These are phyloP conservation scores for Vidua macroura DNA, from an alignment of 2,113 vertebrate species.

Conservation along the genomic window DNA sequence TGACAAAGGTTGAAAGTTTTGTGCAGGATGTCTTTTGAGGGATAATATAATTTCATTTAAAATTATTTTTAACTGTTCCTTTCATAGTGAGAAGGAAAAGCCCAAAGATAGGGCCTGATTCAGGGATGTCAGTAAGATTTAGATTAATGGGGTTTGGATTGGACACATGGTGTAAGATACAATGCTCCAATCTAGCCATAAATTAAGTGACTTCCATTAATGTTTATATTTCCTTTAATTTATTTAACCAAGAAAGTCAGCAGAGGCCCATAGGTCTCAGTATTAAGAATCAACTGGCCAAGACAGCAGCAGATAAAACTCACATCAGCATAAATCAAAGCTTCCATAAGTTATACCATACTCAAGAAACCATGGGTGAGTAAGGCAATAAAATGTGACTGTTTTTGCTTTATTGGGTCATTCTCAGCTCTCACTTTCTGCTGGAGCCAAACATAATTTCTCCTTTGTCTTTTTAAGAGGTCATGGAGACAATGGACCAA, in stretches of 20 bases:
- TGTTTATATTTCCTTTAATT: constrained; percentile 42
- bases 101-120: background rate
- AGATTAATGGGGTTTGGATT: constrained; percentile 26
- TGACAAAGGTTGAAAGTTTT: background rate
- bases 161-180: background rate
- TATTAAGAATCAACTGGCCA: constrained; percentile 60
- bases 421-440: background rate
- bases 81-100: background rate
- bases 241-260: constrained; percentile 56
- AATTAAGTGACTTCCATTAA: constrained; percentile 47
- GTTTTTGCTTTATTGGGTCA: background rate
- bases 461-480: background rate
- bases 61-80: background rate
- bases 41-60: background rate
- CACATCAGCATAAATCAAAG: constrained; percentile 45
- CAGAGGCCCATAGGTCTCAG: background rate
- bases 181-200: constrained; percentile 5
- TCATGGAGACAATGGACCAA: background rate
- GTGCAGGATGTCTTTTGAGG: background rate
- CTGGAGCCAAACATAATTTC: background rate
- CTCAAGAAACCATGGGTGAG: background rate
- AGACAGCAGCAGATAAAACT: constrained; percentile 60
- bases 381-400: constrained; percentile 18
- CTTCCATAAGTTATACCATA: constrained; percentile 31
- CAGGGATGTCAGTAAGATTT: background rate